Conservation (phyloP, 2,113 vertebrate species). For the Alectura lathami region DNA sequence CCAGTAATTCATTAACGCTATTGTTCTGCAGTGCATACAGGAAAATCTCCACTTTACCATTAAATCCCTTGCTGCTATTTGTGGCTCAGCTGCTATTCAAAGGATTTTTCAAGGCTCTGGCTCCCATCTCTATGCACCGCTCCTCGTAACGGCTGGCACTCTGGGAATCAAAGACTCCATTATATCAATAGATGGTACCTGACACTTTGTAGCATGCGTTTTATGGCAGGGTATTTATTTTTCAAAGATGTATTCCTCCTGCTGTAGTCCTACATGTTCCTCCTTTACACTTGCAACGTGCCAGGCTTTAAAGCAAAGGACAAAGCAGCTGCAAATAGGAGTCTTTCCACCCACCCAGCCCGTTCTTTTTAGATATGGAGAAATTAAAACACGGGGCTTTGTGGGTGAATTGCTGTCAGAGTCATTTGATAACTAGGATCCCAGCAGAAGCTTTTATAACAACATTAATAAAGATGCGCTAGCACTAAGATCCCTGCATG, state of each 20-base stretch:
- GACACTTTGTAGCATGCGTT: conserved; percentile 69
- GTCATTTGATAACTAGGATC: conserved; percentile 55
- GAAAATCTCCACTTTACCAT: conserved; percentile 31
- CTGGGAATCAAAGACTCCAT: conserved; percentile 69
- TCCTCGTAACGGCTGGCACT: neutral
- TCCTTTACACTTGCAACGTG: conserved; percentile 58
- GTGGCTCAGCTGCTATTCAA: conserved; percentile 15
- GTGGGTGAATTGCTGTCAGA: conserved; percentile 49
- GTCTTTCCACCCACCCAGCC: conserved; percentile 33
- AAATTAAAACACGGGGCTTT: conserved; percentile 58
- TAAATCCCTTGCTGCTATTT: conserved; percentile 54
- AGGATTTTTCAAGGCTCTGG: conserved; percentile 36
- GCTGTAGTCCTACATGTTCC: conserved; percentile 62
- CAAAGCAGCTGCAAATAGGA: conserved; percentile 69
- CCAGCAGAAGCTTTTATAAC: conserved; percentile 55
- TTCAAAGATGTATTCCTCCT: conserved; percentile 68
- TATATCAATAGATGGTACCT: conserved; percentile 63
- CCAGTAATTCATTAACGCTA: conserved; percentile 45
- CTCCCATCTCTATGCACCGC: conserved; percentile 16
- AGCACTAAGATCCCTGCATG: neutral
- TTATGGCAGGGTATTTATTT: conserved; percentile 74
- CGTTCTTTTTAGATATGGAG: conserved; percentile 56
- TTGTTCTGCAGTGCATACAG: conserved; percentile 21
- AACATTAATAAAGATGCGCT: conserved; percentile 38
- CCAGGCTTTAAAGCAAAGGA: conserved; percentile 69